Base-by-base conservation (phyloP, 2,113 vertebrate genomes). In the Platycercus adscitus region DNA sequence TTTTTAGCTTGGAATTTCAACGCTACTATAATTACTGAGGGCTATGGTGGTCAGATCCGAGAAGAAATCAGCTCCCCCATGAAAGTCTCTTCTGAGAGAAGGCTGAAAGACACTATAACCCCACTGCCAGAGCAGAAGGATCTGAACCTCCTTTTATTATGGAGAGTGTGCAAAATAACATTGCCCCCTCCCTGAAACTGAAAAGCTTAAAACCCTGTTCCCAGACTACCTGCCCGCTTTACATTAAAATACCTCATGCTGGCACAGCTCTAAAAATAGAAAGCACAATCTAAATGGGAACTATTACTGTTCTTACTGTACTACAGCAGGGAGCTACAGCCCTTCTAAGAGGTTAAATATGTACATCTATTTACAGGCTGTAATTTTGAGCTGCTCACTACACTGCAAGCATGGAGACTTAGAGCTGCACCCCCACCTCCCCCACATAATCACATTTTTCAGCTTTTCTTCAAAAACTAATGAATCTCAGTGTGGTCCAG, bases 1-100 rank as follows among this genome's bases (percentile, higher is more conserved):
- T 93, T 96, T 92, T 94, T 95, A 96, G 94, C 91, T 71, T 50
- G 33, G 95, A 86, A 93, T 97, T 92, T 95, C 91, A 81, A 81
- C 56, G n/a, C 68, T 90, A 95, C 96, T 96, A 89, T 95, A 96
- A 96, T 96, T 96, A 95, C 94, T 71, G 84, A 89, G 73, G 88
- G 86, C 90, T 88, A 68, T 55, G 6, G 82, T 85, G 96, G 93
- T 95, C 96, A 95, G 88, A 94, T 44, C 47, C 3, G 61, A 94
- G 89, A 93, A 92, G 89, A 63, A 88, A 94, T 80, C n/a, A 10
- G 94, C 91, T 93, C 87, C 82, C 17, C 58, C 43, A 44, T n/a
- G 14, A 58, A 77, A 83, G 31, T 52, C 55, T 43, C 93, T 95
- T 88, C 91, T 61, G 70, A 82, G 86, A 96, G 87, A 68, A 79